Base-by-base conservation (phyloP, 2,888 invertebrate species). In the Dioctria rufipes region DNA sequence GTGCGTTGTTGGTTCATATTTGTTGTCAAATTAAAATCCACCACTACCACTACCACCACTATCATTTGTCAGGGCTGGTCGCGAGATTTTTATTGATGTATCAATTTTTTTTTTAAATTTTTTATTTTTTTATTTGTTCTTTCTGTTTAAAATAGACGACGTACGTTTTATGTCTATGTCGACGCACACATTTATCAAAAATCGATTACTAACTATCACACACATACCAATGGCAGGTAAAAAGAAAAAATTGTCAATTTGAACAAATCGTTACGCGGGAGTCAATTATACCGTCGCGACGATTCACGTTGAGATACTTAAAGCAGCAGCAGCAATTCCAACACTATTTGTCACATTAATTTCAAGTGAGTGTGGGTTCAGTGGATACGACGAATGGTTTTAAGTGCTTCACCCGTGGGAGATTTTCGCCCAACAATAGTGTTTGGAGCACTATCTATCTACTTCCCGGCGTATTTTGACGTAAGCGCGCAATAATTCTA, bases 401-500 rank as follows among this genome's bases (percentile, higher is more conserved):
- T 11, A 51, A 69, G 11, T 66, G 43, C 54, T 43, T 69, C 51
- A 43, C 58, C 73, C 73, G 73, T 73, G 73, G 73, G 73, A 73
- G 73, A 49, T 60, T 73, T 73, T 37, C 42, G 42, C 58, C 60
- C 60, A 58, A 73, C 73, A 73, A 73, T 73, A 42, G 73, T 11
- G 11, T 8, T 54, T 54, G 6, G n/a, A 54, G 54, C 73, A 60
- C 73, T 58, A 54, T 54, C 54, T 11, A 25, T 37, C 11, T 9
- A 58, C 51, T 73, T 58, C 71, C 73, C 58, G 73, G 51, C 58
- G 37, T 73, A 54, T 58, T 13, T 58, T 73, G 73, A 73, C 73
- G 73, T 73, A 49, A 73, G 58, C 73, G 13, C 73, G 60, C 73
- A 73, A 42, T 58, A 73, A 73, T 73, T 73, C 58, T 58, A 73